phyloP scores from a whole-genome alignment of 2,888 invertebrate species.

The Mesorhabditis belari region DNA sequence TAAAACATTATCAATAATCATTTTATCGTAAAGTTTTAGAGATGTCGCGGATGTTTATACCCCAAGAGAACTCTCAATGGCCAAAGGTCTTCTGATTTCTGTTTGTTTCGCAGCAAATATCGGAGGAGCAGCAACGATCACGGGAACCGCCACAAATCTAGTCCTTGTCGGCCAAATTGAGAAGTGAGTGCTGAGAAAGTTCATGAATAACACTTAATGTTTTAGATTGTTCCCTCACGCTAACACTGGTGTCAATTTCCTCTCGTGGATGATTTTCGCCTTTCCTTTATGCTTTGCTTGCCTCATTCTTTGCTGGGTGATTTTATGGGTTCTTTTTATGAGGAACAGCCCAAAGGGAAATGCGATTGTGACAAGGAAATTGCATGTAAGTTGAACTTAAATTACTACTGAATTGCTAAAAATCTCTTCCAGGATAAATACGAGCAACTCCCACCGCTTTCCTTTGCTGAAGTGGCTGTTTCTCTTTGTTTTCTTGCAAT shows the following conservation, averaged over 20 bases:
- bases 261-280: constrained; percentile 45
- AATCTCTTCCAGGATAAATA: neutral
- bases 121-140: constrained; percentile 46
- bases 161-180: constrained; percentile 42
- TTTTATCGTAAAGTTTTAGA: too few relatives aligned
- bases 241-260: constrained; percentile 40
- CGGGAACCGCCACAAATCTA: constrained; percentile 48
- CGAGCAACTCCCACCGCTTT: neutral
- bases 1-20: too few relatives aligned
- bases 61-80: constrained; percentile 30
- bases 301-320: constrained; percentile 31
- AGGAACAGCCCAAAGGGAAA: constrained; percentile 33
- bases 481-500: constrained; percentile 65
- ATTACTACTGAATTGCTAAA: neutral
- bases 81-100: constrained; percentile 43
- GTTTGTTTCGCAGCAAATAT: constrained; percentile 47
- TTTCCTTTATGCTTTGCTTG: constrained; percentile 32
- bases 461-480: neutral
- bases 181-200: constrained; percentile 18
- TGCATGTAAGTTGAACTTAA: constrained; percentile 9
- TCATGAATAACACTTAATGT: neutral
- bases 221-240: constrained; percentile 36
- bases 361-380: constrained; percentile 30
- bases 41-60: constrained; percentile 22
- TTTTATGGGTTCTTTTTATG: constrained; percentile 24